These are phyloP conservation scores for Discoglossus pictus DNA, from an alignment of 2,797 vertebrate genomes.

Conservation along the genomic window DNA sequence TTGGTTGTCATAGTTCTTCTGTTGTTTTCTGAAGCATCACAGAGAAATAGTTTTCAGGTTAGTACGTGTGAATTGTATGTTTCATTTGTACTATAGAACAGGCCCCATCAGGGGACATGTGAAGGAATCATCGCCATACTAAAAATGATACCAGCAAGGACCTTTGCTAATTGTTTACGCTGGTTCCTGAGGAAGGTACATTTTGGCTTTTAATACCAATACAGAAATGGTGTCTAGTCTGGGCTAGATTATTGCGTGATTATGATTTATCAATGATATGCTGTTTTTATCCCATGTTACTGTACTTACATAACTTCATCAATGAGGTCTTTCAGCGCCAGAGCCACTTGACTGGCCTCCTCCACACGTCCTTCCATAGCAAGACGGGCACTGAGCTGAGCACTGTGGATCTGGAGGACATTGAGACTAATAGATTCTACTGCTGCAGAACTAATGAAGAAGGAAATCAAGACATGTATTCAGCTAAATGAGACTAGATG, in stretches of 20 bases:
- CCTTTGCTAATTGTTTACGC: too few species aligned
- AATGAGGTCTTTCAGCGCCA: slow-evolving; percentile 68
- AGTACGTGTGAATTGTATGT: too few species aligned
- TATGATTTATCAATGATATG: not conserved
- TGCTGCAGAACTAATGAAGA: slow-evolving; percentile 59
- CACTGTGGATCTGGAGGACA: slow-evolving; percentile 73
- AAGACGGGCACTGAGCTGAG: slow-evolving; percentile 73
- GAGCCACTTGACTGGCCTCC: slow-evolving; percentile 69
- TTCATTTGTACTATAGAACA: too few species aligned
- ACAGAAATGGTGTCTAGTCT: too few species aligned
- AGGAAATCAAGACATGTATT: not conserved
- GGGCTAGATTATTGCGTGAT: too few species aligned
- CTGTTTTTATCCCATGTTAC: not conserved
- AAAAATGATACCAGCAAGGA: too few species aligned
- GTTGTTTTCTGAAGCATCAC: slow-evolving; percentile 21
- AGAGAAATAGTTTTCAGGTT: too few species aligned
- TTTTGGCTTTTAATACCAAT: too few species aligned
- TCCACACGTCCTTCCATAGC: slow-evolving; percentile 73
- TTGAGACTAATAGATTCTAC: slow-evolving; percentile 65
- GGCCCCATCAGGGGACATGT: too few species aligned
- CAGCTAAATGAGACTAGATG: too few species aligned
- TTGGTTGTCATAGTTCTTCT: slow-evolving; percentile 13
- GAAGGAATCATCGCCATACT: too few species aligned
- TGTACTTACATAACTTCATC: slow-evolving; percentile 67
- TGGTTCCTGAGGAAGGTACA: too few species aligned